Evolutionary conservation across 2,113 vertebrate genomes (phyloP), one percentile per base, ranked within the genome.

Genomic region (Cheirogaleus medius): DNA sequence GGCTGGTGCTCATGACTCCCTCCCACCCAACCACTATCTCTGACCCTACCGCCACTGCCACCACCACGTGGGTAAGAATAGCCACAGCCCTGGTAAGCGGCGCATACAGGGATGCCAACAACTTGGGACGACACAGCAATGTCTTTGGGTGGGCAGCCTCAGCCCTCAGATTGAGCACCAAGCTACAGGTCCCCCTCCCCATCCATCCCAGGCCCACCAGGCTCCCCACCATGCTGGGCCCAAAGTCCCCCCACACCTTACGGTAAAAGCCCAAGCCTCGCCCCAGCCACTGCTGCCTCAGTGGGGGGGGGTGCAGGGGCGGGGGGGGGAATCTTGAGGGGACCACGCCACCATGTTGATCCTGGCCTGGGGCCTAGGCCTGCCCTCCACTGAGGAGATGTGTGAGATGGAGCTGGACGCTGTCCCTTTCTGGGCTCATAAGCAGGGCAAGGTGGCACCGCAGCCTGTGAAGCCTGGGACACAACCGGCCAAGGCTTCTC

Each of bases 1-100:
- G 90, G 92, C 92, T 69, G 91, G 97, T 98, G 97, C 98, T 98
- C 97, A 98, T 98, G 98, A 98, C 98, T 98, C 95, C 98, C 98
- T 98, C 98, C 97, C 98, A 97, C 91, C 91, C 90, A 96, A 93
- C 86, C 78, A 64, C 98, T 98, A 98, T 96, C 95, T 98, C 97
- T 97, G 97, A 91, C 95, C 87, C 87, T 81, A 68, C 80, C 37
- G 81, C 97, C 74, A 74, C 44, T 20, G 25, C 64, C 64, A 81
- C 85, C 4, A 42, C 73, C 73, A 47, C 44, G 34, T 84, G 87
- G 87, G 80, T 92, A 98, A 97, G 98, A 99, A 98, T 98, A 99
- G 98, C 84, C 98, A 77, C 63, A 20, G 87, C 20, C 44, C 54
- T 32, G 5, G 49, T 39, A 60, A 97, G 91, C 52, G 81, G 90